Evolutionary conservation across 1,140 invertebrate genomes (phyloP).

Genomic region (Mercenaria mercenaria): DNA sequence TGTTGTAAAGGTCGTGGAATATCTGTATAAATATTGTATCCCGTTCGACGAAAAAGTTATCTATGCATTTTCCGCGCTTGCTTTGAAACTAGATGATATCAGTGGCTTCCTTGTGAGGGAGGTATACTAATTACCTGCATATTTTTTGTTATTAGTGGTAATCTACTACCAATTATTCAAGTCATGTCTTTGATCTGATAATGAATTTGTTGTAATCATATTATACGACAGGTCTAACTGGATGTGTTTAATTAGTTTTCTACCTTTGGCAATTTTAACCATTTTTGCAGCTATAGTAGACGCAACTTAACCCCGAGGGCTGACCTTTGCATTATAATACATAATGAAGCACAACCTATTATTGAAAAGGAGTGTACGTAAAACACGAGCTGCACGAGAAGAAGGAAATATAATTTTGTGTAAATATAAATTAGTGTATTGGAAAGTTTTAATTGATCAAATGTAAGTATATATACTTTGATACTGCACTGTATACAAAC

Average conservation of each 20-base stretch:
- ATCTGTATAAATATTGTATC: neutral
- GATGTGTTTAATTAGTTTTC: neutral
- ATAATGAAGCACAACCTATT: no score
- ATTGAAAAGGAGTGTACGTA: no score
- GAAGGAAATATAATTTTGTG: no score
- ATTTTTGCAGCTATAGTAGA: no score
- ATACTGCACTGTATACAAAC: no score
- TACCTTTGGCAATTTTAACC: neutral
- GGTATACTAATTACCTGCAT: neutral
- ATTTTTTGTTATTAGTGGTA: neutral
- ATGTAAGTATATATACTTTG: no score
- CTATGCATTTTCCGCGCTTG: neutral
- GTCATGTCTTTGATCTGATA: neutral
- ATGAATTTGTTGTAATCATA: neutral
- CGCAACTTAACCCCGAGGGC: no score
- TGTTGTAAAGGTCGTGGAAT: neutral
- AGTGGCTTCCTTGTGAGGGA: neutral
- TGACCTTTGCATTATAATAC: no score
- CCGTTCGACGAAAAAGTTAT: neutral
- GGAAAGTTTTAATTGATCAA: no score
- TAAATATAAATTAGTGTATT: no score
- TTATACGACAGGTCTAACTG: neutral
- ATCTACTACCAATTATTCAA: conserved; percentile 2
- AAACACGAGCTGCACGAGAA: no score
- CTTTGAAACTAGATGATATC: neutral